Base-by-base conservation (phyloP, 2,888 invertebrate genomes). In the Helicoverpa assulta region DNA sequence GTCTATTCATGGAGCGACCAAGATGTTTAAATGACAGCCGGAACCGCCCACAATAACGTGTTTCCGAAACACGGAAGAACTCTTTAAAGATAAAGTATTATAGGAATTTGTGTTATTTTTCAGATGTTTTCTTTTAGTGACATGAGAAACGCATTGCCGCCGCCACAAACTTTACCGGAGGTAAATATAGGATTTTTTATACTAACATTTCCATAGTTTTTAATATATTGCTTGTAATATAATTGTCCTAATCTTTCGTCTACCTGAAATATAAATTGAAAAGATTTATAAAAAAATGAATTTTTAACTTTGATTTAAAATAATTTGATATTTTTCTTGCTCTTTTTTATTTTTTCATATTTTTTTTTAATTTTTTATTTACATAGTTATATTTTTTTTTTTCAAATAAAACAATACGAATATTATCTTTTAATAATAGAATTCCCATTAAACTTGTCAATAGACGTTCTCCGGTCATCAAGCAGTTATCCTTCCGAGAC, bases 91-190 rank as follows among this genome's bases (percentile, higher is more conserved):
- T 43, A 7, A 50, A 14, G n/a, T 33, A 51, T 43, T 65, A 47
- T 10, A 12, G 18, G 53, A 59, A 16, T 40, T 62, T 81, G 68
- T 52, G 18, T 73, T 16, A 47, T 78, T 18, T 73, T 47, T 61
- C 72, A 84, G 83, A 80, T 83, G 65, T 86, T 59, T 51, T 74
- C 61, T 64, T 92, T 92, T 37, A 88, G 89, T 2, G 87, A 85
- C 1, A 90, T 90, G 68, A 80, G 84, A 21, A 86, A 80, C 40
- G 60, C 89, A 0, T 70, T 92, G 62, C 89, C 90, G 51, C 88
- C 88, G 1, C 51, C 68, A 5, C 59, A 67, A 0, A 57, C 76
- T 0, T 51, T 70, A 18, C 69, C 80, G 16, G 82, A 82, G 71
- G 83, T 84, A 70, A 80, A 53, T 68, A 59, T 58, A n/a, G 47